phyloP scores from a whole-genome alignment of 1,140 invertebrate species.

The Sogatella furcifera region DNA sequence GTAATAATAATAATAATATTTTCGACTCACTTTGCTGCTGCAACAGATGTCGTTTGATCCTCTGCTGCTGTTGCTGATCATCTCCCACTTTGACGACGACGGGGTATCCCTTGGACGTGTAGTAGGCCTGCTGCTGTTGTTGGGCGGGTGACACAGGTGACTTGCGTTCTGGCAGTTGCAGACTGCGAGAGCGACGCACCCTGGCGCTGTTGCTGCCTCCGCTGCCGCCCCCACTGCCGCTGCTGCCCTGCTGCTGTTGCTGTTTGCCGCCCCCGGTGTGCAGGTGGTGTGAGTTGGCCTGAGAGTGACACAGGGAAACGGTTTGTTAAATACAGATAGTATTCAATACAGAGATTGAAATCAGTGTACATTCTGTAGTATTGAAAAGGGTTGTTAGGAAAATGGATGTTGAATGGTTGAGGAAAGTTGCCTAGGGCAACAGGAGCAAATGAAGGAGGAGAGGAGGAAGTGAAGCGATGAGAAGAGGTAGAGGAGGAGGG shows the following conservation, averaged over 20 bases:
- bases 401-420: too few relatives aligned
- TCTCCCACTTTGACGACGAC: conserved; percentile 32
- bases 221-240: neutral
- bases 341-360: too few relatives aligned
- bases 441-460: too few relatives aligned
- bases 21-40: conserved; percentile 24
- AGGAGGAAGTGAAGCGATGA: too few relatives aligned
- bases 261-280: neutral
- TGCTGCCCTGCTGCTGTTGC: neutral
- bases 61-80: conserved; percentile 19
- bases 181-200: conserved; percentile 24
- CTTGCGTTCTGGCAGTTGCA: conserved; percentile 43
- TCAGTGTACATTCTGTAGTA: too few relatives aligned
- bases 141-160: conserved; percentile 29
- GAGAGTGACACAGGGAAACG: conserved; percentile 2
- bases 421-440: too few relatives aligned
- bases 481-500: too few relatives aligned
- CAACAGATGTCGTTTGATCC: conserved; percentile 23
- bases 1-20: too few relatives aligned
- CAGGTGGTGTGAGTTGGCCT: conserved; percentile 4
- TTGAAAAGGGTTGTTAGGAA: neutral
- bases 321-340: neutral
- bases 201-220: conserved; percentile 2
- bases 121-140: conserved; percentile 9
- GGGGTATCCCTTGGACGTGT: too few relatives aligned